Evolutionary conservation across 2,113 vertebrate genomes (phyloP), one percentile per base, ranked within the genome.

Genomic region (Carassius gibelio): DNA sequence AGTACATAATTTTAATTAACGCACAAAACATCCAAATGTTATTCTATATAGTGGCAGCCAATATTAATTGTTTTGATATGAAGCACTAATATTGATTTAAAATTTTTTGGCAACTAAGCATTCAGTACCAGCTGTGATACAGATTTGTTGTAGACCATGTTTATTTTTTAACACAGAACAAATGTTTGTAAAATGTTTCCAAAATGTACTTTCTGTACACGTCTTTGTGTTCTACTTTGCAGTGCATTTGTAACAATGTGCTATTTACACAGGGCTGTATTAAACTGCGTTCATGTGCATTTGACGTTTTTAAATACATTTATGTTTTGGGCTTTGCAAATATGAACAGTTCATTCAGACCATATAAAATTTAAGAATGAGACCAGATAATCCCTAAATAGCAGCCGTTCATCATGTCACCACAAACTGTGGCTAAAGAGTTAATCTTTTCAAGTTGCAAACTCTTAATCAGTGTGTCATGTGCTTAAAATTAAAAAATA

Each of bases 161-260:
- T 88, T 88, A 88, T 88, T 88, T 61, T 77, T 23, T n/a, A 50
- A 83, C 8, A 45, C 50, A 30, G 19, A 17, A 79, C 7, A 48
- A 2, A 21, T 42, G 9, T 42, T 75, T 72, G 79, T 75, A 52
- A 52, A 30, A 83, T n/a, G 6, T 8, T 19, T 52, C 34, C 15
- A 26, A 61, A 82, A 69, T 61, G 36, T 0, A 11, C 26, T 76
- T 85, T 19, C n/a, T 57, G 78, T 72, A 71, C 74, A 77, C 36
- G 17, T 30, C 19, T 64, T 48, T 62, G 64, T 84, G 74, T 64
- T 78, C n/a, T 38, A 26, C 45, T 26, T 48, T 38, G n/a, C n/a
- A 61, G 17, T 23, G 8, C 42, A 81, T 50, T 36, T 23, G 17
- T 81, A 74, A 79, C 52, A 30, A 59, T 48, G 55, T 62, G 30